Base-by-base conservation (phyloP, 2,888 invertebrate species). In the Sesia apiformis region DNA sequence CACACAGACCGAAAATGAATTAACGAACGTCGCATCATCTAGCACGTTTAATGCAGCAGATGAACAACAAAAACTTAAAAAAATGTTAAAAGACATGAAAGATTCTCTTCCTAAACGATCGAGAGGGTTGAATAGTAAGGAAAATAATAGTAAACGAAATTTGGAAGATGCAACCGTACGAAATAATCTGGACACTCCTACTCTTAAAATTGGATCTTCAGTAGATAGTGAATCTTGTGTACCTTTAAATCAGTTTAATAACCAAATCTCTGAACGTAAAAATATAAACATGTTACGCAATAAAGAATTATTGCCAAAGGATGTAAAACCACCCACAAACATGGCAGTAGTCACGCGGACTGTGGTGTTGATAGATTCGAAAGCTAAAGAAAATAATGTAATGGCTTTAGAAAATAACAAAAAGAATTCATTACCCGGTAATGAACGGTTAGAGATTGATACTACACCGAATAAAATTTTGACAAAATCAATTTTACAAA, bases 61-160 rank as follows among this genome's bases (percentile, higher is more conserved):
- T 62, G 92, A 92, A 65, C 91, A 91, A 67, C 91, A 91, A 69
- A 90, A 90, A 70, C 78, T 94, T 40, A 92, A 92, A 72, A 93
- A 93, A 77, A 93, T 94, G 91, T 76, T 94, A 59, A 94, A 94
- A 67, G 94, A 94, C 84, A 94, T 94, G 93, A 94, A 94, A 77
- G 92, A 94, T 74, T 94, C 94, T 6, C 78, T 94, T 58, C 93
- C 94, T 0, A 93, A 92, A 68, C 90, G 42, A 51, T 38, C 50
- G 38, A 50, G 38, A 50, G 46, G 46, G 46, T 8, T 8, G 46
- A 50, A 70, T 54, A 57, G 58, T 39, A 61, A 59, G 49, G 57
- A 60, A 23, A 52, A 55, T 53, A 43, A 40, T 40, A 65, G 61
- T 55, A 56, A 23, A 23, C 23, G 23, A 23, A 23, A 23, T 23